These are phyloP conservation scores for Itoplectis maculator DNA, from an alignment of 2,888 invertebrate genomes.

Conservation along the genomic window DNA sequence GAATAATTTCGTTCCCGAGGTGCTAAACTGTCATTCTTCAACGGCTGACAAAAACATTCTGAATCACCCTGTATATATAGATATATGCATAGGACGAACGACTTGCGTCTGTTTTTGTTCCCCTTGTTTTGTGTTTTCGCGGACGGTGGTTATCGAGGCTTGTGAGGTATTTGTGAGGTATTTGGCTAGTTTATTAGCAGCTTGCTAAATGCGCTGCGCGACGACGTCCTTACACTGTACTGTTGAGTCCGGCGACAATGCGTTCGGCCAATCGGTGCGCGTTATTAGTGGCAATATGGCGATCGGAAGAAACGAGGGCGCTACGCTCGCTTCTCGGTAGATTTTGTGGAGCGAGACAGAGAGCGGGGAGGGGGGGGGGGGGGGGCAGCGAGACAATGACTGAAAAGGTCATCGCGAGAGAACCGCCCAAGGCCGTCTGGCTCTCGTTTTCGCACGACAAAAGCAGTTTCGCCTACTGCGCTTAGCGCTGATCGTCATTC, in stretches of 20 bases:
- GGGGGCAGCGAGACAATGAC: constrained; percentile 61
- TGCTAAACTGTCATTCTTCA: too few species aligned
- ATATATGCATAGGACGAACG: too few species aligned
- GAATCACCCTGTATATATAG: too few species aligned
- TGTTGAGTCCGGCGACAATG: too few species aligned
- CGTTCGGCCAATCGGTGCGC: constrained; percentile 8
- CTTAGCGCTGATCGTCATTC: not conserved
- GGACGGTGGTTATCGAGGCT: not conserved
- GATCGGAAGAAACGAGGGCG: constrained; percentile 51
- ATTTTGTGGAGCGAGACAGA: constrained; percentile 66
- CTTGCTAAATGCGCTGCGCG: constrained; percentile 15
- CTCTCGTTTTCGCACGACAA: constrained; percentile 52
- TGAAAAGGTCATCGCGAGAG: constrained; percentile 58
- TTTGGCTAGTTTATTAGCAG: constrained; percentile 12
- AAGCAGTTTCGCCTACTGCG: constrained; percentile 21
- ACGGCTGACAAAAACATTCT: too few species aligned
- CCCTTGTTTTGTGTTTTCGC: not conserved
- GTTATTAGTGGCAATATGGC: not conserved
- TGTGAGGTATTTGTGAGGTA: not conserved
- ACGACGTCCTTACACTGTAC: not conserved
- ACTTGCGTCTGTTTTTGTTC: not conserved
- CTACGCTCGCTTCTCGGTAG: constrained; percentile 63
- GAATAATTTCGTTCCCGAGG: too few species aligned
- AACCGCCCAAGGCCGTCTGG: constrained; percentile 52
- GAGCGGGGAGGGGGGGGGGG: constrained; percentile 50